Evolutionary conservation across 35 echinoderm and acorn worm genomes (phyloP).

Genomic region (Lytechinus variegatus): DNA sequence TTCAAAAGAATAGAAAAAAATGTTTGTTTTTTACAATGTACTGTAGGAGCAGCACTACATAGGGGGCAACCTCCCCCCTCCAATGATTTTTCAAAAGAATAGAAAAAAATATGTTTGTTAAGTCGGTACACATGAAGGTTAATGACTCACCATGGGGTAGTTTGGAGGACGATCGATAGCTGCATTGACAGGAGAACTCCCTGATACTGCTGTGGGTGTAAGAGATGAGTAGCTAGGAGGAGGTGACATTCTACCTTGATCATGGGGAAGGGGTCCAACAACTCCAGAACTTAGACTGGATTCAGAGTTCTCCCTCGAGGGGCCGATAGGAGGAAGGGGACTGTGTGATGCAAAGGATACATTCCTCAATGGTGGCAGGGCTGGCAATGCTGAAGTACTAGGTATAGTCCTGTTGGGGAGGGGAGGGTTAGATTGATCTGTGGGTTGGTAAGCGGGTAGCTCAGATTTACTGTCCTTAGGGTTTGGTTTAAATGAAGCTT

Average conservation of each 20-base stretch:
- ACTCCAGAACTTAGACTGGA: constrained; percentile 14
- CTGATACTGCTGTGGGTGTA: not conserved
- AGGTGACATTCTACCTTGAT: constrained; percentile 6
- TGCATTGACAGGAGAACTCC: not conserved
- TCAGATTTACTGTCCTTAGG: not conserved
- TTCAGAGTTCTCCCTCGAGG: constrained; percentile 41
- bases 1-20: too few species aligned
- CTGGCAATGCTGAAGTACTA: not conserved
- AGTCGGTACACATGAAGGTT: not conserved
- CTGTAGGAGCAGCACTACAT: too few species aligned
- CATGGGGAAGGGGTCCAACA: not conserved
- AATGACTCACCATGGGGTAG: constrained; percentile 31
- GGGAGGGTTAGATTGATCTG: not conserved
- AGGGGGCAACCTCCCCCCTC: too few species aligned
- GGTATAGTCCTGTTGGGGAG: constrained; percentile 18
- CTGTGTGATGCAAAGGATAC: not conserved
- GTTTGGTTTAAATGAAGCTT: constrained; percentile 8
- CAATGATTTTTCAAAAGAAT: too few species aligned
- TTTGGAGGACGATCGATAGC: constrained; percentile 21
- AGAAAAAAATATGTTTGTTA: too few species aligned
- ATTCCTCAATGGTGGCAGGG: not conserved
- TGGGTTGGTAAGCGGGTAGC: not conserved
- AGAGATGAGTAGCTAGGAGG: constrained; percentile 37
- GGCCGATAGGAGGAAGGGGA: constrained; percentile 8
- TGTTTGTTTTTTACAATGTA: too few species aligned